A percentile compares a stretch with the other conserved stretches of the same genome.
These are phyloP conservation scores for Channa argus DNA, from an alignment of 2,113 vertebrate genomes.

Conservation along the genomic window DNA sequence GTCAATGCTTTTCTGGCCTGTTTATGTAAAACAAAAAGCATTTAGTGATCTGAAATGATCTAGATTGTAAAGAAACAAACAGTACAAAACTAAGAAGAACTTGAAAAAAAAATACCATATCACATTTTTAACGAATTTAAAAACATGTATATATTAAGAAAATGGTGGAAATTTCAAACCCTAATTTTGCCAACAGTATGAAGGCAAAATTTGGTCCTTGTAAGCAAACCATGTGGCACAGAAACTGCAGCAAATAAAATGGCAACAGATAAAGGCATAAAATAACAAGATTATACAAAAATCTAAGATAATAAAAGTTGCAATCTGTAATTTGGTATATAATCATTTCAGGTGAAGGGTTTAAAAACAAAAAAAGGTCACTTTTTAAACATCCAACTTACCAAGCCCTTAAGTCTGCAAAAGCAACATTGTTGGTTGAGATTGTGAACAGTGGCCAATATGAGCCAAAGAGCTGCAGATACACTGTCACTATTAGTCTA, in stretches of 20 bases:
- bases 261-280: not conserved
- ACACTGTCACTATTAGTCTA: not conserved
- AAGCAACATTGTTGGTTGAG: constrained; percentile 13
- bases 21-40: not conserved
- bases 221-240: constrained; percentile 51
- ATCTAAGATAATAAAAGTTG: constrained; percentile 26
- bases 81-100: too few relatives aligned
- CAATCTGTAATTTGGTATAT: constrained; percentile 40
- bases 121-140: constrained; percentile 7
- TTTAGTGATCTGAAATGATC: constrained; percentile 9
- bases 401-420: constrained; percentile 45
- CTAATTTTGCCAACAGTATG: constrained; percentile 49
- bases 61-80: not conserved
- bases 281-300: constrained; percentile 20
- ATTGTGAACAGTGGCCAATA: constrained; percentile 22
- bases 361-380: constrained; percentile 41
- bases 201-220: constrained; percentile 61
- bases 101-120: too few relatives aligned
- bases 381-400: constrained; percentile 21
- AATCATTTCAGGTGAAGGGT: constrained; percentile 17
- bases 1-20: too few relatives aligned
- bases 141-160: constrained; percentile 17
- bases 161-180: constrained; percentile 43
- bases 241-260: constrained; percentile 40
- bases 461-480: not conserved